phyloP scores from a whole-genome alignment of 2,797 vertebrate species.

The Poeciliopsis paucimaculata region DNA sequence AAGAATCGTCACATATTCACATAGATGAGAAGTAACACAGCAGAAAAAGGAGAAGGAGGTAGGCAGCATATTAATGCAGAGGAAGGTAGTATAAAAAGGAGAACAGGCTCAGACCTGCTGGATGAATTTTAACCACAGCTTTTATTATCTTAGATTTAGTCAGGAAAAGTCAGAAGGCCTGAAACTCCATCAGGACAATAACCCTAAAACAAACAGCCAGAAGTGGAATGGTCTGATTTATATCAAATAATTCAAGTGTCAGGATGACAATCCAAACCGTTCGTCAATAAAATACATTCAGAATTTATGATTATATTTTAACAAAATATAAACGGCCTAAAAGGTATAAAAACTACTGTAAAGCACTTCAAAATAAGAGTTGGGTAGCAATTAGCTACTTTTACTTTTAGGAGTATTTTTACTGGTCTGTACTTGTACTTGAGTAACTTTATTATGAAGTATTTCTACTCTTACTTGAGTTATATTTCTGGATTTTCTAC shows the following conservation, averaged over 20 bases:
- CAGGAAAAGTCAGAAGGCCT: background rate
- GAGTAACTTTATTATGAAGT: too few relatives aligned
- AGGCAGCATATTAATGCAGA: constrained; percentile 20
- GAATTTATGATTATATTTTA: background rate
- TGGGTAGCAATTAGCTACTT: too few relatives aligned
- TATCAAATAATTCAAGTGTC: background rate
- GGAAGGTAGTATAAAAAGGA: constrained; percentile 44
- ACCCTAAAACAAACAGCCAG: background rate
- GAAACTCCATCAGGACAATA: background rate
- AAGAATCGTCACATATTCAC: constrained; percentile 64
- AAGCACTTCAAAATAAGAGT: too few relatives aligned
- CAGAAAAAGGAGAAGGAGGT: constrained; percentile 64
- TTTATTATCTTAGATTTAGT: background rate
- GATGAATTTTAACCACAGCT: background rate
- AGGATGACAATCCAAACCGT: background rate
- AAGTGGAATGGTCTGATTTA: background rate
- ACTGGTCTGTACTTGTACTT: too few relatives aligned
- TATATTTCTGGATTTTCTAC: too few relatives aligned
- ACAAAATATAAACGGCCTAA: background rate
- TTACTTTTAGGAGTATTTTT: too few relatives aligned
- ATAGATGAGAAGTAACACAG: constrained; percentile 77
- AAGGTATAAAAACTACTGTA: background rate
- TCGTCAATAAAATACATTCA: background rate
- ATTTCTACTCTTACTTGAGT: too few relatives aligned
- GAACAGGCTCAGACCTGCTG: constrained; percentile 47